phyloP scores from a whole-genome alignment of 2,797 vertebrate genomes.

The Myiothlypis coronata region DNA sequence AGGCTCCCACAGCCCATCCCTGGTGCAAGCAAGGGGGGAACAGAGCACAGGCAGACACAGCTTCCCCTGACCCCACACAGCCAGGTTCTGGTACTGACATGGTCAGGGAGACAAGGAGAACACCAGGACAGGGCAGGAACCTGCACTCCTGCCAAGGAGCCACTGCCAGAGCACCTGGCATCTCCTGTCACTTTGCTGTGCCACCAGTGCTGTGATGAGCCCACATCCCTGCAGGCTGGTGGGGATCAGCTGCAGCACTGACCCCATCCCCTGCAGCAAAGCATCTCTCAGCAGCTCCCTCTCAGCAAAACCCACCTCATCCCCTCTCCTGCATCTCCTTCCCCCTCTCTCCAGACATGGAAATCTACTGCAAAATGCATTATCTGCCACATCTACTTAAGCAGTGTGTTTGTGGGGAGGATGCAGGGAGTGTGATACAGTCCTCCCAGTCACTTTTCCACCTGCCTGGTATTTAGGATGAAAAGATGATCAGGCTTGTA shows the following conservation, averaged over 20 bases:
- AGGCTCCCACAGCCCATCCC: not conserved
- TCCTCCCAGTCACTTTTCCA: not conserved
- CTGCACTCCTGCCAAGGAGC: not conserved
- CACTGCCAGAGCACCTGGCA: not conserved
- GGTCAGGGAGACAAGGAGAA: not conserved
- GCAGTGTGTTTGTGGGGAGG: not conserved
- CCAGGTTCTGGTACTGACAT: fast-evolving
- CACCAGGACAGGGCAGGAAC: not conserved
- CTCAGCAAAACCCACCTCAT: not conserved
- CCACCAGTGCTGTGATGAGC: fast-evolving
- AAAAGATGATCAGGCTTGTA: not conserved
- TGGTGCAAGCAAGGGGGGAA: fast-evolving
- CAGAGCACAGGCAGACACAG: not conserved
- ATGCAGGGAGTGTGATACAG: not conserved
- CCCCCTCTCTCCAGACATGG: not conserved
- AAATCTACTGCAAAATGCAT: not conserved
- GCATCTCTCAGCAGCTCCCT: not conserved
- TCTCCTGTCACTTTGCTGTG: not conserved
- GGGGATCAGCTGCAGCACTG: not conserved
- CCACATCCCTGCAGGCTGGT: not conserved
- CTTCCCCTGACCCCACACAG: not conserved
- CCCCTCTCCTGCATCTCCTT: not conserved
- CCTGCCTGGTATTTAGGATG: not conserved
- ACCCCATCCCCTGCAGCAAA: not conserved
- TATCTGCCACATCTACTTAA: not conserved